Evolutionary conservation across 2,797 vertebrate genomes (phyloP).

Genomic region (Enteromius viviparus): DNA sequence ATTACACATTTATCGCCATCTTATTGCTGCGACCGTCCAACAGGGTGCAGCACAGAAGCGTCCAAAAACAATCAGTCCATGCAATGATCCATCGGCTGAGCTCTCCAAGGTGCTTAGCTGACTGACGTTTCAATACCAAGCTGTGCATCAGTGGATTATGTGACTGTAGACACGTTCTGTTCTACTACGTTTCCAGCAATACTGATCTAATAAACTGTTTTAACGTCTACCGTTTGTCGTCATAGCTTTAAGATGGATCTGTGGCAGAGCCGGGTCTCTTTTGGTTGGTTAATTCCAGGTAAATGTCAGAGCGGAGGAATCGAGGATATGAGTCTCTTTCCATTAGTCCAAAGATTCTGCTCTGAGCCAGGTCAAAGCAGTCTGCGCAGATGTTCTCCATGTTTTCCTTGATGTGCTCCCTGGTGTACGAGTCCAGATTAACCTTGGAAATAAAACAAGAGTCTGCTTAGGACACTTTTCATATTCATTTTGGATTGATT

Average conservation of each 20-base stretch:
- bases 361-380: constrained; percentile 91
- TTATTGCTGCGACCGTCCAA: constrained; percentile 38
- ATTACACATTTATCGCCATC: constrained; percentile 11
- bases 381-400: constrained; percentile 80
- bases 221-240: neutral
- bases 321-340: constrained; percentile 94
- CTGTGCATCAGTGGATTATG: constrained; percentile 33
- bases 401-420: constrained; percentile 87
- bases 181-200: constrained; percentile 39
- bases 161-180: constrained; percentile 34
- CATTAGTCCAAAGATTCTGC: constrained; percentile 91
- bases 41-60: constrained; percentile 52
- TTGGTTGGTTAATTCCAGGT: constrained; percentile 85
- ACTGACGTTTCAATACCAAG: constrained; percentile 29
- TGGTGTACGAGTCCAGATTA: constrained; percentile 90
- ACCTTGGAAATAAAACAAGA: constrained; percentile 76
- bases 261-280: constrained; percentile 49
- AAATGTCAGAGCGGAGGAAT: constrained; percentile 92
- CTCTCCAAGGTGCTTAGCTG: constrained; percentile 23
- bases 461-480: neutral
- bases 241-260: constrained; percentile 49
- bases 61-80: constrained; percentile 20
- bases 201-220: neutral
- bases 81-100: constrained; percentile 8
- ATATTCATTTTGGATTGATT: constrained; percentile 1